Conservation (phyloP, 1,140 invertebrate species). For the Amyelois transitella region DNA sequence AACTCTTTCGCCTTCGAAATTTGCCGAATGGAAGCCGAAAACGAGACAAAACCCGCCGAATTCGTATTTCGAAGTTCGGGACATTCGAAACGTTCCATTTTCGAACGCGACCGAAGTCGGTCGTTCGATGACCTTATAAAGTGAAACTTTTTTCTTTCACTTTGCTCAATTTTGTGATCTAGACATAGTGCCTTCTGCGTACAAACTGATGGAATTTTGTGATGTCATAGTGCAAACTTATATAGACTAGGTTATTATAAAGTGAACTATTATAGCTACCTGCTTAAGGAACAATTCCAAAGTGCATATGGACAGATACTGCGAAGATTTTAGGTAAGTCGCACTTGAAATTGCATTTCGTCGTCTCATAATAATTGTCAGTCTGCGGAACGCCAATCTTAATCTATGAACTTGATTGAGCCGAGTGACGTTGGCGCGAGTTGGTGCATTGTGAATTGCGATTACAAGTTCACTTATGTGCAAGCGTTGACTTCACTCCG, state of each 20-base stretch:
- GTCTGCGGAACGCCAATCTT: slow-evolving; percentile 55
- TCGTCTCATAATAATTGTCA: slow-evolving; percentile 14
- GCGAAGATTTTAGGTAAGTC: slow-evolving; percentile 47
- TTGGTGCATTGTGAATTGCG: slow-evolving; percentile 51
- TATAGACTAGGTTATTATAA: slow-evolving; percentile 32
- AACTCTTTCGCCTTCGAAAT: slow-evolving; percentile 19
- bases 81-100: slow-evolving; percentile 38
- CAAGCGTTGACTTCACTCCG: slow-evolving; percentile 27
- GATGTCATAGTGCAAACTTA: slow-evolving; percentile 65
- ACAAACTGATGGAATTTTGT: slow-evolving; percentile 51
- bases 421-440: slow-evolving; percentile 39
- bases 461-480: slow-evolving; percentile 38
- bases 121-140: slow-evolving; percentile 38
- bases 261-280: slow-evolving; percentile 41
- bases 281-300: slow-evolving; percentile 15
- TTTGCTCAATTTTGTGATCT: slow-evolving; percentile 69
- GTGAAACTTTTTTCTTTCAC: slow-evolving; percentile 38
- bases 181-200: slow-evolving; percentile 56
- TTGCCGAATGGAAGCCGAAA: slow-evolving; percentile 42
- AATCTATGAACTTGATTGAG: slow-evolving; percentile 72
- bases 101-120: slow-evolving; percentile 26
- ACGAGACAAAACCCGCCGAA: slow-evolving; percentile 33
- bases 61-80: slow-evolving; percentile 33
- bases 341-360: slow-evolving; percentile 1
- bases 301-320: slow-evolving; percentile 52